These are phyloP conservation scores for Lepeophtheirus nordmannii DNA, from an alignment of 2,888 invertebrate species.

Conservation along the genomic window DNA sequence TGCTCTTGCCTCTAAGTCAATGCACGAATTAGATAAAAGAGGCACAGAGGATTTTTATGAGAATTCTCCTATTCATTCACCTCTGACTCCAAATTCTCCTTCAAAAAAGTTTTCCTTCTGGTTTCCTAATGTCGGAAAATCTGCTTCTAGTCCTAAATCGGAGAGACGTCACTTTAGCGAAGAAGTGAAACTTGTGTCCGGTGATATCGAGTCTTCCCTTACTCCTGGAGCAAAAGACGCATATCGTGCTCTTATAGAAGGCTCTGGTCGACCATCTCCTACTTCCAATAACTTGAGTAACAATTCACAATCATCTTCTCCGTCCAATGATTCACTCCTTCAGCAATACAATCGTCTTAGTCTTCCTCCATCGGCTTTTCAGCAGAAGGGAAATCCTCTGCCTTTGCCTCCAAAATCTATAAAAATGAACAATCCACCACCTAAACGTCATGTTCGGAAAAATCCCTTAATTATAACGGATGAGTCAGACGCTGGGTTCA, in stretches of 20 bases:
- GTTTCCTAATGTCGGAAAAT: slow-evolving; percentile 39
- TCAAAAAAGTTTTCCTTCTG: slow-evolving; percentile 60
- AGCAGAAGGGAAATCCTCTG: slow-evolving; percentile 44
- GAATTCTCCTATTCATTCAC: slow-evolving; percentile 10
- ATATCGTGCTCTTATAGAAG: slow-evolving; percentile 69
- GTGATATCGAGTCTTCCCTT: slow-evolving; percentile 51
- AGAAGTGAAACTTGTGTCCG: slow-evolving; percentile 41
- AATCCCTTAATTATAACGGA: slow-evolving; percentile 63
- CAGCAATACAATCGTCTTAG: slow-evolving; percentile 14
- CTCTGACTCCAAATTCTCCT: slow-evolving; percentile 24
- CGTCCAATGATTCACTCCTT: slow-evolving; percentile 30
- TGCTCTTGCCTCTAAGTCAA: slow-evolving; percentile 61
- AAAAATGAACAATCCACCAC: slow-evolving; percentile 43
- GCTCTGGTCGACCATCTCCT: slow-evolving; percentile 27
- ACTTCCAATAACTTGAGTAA: slow-evolving; percentile 20
- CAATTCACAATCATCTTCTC: slow-evolving; percentile 25
- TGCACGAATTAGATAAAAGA: slow-evolving; percentile 34
- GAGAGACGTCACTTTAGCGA: slow-evolving; percentile 76
- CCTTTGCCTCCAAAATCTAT: slow-evolving; percentile 63
- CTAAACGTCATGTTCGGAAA: slow-evolving; percentile 58
- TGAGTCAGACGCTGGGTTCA: slow-evolving; percentile 28
- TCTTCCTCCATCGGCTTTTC: slow-evolving; percentile 12
- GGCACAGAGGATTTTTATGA: slow-evolving; percentile 27
- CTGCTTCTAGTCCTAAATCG: slow-evolving; percentile 40
- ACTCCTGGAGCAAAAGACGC: slow-evolving; percentile 80